A percentile compares a stretch with the other conserved stretches of the same genome.
These are phyloP conservation scores for Tenthredo amoena DNA, from an alignment of 2,888 invertebrate genomes.

Conservation along the genomic window DNA sequence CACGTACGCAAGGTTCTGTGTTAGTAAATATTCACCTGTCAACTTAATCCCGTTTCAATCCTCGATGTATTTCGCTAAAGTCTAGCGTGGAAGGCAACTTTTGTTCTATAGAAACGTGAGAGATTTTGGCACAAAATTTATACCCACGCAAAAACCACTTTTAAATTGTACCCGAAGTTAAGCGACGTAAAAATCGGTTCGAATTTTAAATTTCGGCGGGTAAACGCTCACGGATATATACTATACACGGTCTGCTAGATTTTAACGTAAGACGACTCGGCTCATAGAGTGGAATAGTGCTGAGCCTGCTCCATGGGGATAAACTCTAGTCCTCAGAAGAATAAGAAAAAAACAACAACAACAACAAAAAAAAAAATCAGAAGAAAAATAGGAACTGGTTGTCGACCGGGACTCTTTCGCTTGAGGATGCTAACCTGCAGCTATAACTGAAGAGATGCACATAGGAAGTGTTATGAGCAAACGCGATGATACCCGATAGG, in stretches of 20 bases:
- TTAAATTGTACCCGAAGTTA: neutral
- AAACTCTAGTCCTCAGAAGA: neutral
- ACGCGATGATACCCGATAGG: neutral
- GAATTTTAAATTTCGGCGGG: neutral
- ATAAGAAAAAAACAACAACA: neutral
- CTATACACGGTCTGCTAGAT: neutral
- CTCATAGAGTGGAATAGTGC: neutral
- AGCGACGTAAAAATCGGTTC: neutral
- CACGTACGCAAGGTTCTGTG: neutral
- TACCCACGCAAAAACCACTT: too few species aligned
- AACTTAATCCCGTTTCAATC: neutral
- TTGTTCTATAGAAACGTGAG: neutral
- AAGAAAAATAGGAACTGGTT: constrained; percentile 33
- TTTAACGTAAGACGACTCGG: neutral
- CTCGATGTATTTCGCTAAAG: neutral
- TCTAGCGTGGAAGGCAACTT: neutral
- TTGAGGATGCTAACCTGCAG: constrained; percentile 20
- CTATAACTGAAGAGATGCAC: constrained; percentile 12
- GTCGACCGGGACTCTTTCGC: constrained; percentile 43
- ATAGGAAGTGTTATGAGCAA: neutral
- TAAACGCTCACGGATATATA: neutral
- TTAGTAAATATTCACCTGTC: constrained; percentile 6
- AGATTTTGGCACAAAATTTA: neutral
- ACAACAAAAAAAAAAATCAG: neutral
- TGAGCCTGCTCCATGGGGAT: constrained; percentile 29